Evolutionary conservation across 53 echinoderm and acorn worm species (phyloP).

Genomic region (Mesocentrotus franciscanus): DNA sequence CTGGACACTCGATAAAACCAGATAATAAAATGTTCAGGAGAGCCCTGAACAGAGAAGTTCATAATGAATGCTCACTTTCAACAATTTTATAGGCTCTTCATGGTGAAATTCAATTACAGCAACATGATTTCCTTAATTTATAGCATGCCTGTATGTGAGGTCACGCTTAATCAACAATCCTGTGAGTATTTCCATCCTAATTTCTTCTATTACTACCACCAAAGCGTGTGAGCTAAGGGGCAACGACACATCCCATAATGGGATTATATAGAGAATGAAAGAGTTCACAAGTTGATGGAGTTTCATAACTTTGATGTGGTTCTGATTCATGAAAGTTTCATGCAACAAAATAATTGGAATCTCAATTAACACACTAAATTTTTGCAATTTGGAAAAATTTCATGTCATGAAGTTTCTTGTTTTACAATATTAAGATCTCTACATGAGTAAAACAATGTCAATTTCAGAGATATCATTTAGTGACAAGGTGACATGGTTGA

Average conservation of each 20-base stretch:
- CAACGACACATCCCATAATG: too few species aligned
- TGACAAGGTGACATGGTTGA: background rate
- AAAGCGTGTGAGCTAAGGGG: background rate
- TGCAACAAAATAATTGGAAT: too few species aligned
- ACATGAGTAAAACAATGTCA: background rate
- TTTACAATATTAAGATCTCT: too few species aligned
- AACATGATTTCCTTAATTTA: slow-evolving; percentile 36
- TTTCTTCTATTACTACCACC: background rate
- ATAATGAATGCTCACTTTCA: background rate
- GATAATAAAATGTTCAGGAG: background rate
- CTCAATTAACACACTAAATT: too few species aligned
- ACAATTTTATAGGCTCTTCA: slow-evolving; percentile 8
- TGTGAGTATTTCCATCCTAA: background rate
- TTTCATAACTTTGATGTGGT: background rate
- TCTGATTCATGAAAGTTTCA: background rate
- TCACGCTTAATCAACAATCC: background rate
- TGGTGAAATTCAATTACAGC: slow-evolving; percentile 15
- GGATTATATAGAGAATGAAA: background rate
- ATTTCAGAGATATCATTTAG: background rate
- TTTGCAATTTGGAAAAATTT: too few species aligned
- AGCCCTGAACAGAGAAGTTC: slow-evolving; percentile 2
- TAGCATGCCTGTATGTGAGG: background rate
- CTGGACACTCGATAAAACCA: background rate
- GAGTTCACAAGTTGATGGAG: background rate
- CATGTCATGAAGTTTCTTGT: too few species aligned